Conservation (phyloP, 37 sponge, comb jelly and placozoan genomes). For the Chondrilla cf. caribensis region DNA sequence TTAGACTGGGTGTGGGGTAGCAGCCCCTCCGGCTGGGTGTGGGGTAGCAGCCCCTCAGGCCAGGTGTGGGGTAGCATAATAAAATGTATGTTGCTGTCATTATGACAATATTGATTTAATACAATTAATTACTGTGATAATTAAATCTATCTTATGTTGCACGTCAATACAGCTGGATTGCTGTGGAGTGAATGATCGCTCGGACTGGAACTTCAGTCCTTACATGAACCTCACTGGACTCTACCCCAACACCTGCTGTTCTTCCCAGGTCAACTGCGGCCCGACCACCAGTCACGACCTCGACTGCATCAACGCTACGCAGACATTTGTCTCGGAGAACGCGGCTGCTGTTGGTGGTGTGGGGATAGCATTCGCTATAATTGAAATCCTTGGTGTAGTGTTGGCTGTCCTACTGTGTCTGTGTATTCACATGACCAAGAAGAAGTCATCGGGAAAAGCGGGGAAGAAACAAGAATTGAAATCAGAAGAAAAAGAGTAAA, state of each 20-base stretch:
- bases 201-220: slow-evolving; percentile 27
- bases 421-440: slow-evolving; percentile 23
- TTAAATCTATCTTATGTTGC: no score
- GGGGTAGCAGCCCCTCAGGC: no score
- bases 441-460: neutral
- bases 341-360: slow-evolving; percentile 28
- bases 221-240: slow-evolving; percentile 19
- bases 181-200: slow-evolving; percentile 27
- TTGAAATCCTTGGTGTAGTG: slow-evolving; percentile 17
- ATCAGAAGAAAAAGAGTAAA: neutral
- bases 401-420: slow-evolving; percentile 21
- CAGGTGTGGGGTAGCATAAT: no score
- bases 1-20: no score
- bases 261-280: slow-evolving; percentile 5
- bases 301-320: slow-evolving; percentile 25
- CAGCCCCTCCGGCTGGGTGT: no score
- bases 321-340: slow-evolving; percentile 7
- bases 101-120: no score
- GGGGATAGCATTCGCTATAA: slow-evolving; percentile 21
- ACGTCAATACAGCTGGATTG: slow-evolving; percentile 63
- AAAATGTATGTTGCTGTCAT: no score
- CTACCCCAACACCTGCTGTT: slow-evolving; percentile 42
- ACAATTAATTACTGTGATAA: no score
- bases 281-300: slow-evolving; percentile 14
- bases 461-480: neutral